Evolutionary conservation across 2,797 vertebrate genomes (phyloP).

Genomic region (Eulemur coronatus): DNA sequence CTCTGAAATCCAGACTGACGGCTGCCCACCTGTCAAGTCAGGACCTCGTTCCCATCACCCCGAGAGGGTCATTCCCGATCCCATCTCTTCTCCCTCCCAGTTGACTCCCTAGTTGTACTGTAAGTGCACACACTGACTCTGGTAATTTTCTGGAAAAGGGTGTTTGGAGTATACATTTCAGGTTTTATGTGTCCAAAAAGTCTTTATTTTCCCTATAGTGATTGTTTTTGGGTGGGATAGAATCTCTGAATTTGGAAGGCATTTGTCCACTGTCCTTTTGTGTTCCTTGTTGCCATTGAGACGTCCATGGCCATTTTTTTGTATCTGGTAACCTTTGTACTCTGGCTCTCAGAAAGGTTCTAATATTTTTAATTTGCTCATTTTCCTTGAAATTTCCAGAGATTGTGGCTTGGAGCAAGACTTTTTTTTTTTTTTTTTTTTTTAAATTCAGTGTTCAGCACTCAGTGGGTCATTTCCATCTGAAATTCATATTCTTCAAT

Average conservation of each 20-base stretch:
- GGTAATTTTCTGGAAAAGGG: neutral
- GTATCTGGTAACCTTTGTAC: neutral
- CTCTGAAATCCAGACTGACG: neutral
- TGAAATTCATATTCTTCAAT: neutral
- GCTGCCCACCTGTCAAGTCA: neutral
- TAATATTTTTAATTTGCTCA: neutral
- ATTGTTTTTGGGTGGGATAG: neutral
- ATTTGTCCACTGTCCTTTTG: neutral
- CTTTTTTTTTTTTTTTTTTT: neutral
- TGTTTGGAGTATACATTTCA: neutral
- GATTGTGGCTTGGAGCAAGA: neutral
- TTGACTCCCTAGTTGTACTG: neutral
- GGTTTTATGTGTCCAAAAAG: neutral
- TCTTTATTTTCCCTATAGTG: neutral
- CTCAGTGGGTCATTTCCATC: neutral
- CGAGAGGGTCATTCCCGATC: neutral
- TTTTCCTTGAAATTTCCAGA: neutral
- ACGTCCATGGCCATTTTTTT: neutral
- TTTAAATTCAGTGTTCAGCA: neutral
- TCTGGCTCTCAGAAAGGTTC: neutral
- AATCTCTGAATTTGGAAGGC: neutral
- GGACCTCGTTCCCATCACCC: no score
- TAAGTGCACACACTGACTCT: neutral
- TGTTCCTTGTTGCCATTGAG: neutral
- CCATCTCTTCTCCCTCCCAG: neutral